Evolutionary conservation across 23 tunicate species (phyloP).

Genomic region (Styela clava): DNA sequence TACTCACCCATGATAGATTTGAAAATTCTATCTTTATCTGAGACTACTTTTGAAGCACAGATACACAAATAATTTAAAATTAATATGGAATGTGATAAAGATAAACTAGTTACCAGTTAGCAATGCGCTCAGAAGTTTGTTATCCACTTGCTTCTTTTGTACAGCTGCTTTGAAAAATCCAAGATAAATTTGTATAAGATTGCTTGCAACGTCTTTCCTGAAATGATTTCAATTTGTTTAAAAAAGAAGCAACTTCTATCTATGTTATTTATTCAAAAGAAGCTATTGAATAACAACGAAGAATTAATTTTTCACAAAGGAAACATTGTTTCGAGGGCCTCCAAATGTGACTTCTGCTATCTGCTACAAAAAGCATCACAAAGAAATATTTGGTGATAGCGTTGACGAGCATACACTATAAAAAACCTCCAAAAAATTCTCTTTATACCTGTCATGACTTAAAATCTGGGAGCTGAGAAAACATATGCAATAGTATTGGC

Average conservation of each 20-base stretch:
- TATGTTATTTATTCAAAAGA: not conserved
- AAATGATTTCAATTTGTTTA: too few relatives aligned
- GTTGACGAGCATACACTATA: too few relatives aligned
- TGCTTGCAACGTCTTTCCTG: conserved; percentile 76
- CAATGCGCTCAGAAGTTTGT: conserved; percentile 74
- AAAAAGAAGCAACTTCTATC: too few relatives aligned
- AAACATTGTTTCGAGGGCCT: not conserved
- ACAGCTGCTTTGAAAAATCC: conserved; percentile 76
- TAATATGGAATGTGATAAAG: too few relatives aligned
- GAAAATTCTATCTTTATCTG: too few relatives aligned
- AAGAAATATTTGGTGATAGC: too few relatives aligned
- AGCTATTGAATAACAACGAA: not conserved
- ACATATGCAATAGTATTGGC: conserved; percentile 75
- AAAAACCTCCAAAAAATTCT: too few relatives aligned
- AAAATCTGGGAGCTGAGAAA: conserved; percentile 65
- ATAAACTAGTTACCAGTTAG: conserved; percentile 72
- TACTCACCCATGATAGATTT: too few relatives aligned
- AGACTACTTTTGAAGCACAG: too few relatives aligned
- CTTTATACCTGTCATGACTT: conserved; percentile 55
- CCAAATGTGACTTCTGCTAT: not conserved
- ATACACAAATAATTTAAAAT: too few relatives aligned
- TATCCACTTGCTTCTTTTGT: conserved; percentile 33
- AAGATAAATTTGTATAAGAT: conserved; percentile 62
- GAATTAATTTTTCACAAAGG: not conserved
- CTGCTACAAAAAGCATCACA: too few relatives aligned